These are phyloP conservation scores for Scaptodrosophila lebanonensis DNA, from an alignment of 1,140 invertebrate genomes.

Conservation along the genomic window DNA sequence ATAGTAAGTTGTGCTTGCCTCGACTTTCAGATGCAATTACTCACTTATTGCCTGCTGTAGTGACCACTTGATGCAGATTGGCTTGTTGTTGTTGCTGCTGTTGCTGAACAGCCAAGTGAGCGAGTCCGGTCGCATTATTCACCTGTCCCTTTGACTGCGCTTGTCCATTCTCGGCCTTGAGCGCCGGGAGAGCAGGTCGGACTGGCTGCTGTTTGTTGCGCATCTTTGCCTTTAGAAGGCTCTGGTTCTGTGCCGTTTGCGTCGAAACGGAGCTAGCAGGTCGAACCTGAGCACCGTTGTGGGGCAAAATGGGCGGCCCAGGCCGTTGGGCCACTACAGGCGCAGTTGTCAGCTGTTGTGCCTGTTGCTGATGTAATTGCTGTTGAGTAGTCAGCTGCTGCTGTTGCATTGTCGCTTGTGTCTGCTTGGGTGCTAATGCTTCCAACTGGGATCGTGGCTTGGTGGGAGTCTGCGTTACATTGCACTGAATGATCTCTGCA, in stretches of 20 bases:
- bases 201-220: constrained; percentile 78
- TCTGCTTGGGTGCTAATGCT: constrained; percentile 57
- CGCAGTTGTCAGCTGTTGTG: constrained; percentile 6
- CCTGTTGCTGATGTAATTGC: constrained; percentile 32
- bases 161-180: constrained; percentile 81
- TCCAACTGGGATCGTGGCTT: constrained; percentile 65
- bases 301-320: constrained; percentile 80
- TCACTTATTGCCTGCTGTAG: constrained; percentile 71
- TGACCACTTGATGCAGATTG: constrained; percentile 77
- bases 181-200: constrained; percentile 80
- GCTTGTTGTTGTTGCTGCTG: constrained; percentile 58
- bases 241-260: constrained; percentile 81
- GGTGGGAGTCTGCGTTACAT: constrained; percentile 65
- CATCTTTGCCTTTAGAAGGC: constrained; percentile 68
- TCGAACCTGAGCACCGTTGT: constrained; percentile 80
- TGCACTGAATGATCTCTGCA: constrained; percentile 75
- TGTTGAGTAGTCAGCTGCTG: constrained; percentile 32
- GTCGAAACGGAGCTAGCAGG: constrained; percentile 87
- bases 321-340: constrained; percentile 52
- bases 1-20: neutral
- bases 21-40: neutral
- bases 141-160: constrained; percentile 76
- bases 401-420: constrained; percentile 13
- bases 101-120: constrained; percentile 77
- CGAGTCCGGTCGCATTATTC: too few species aligned